Evolutionary conservation across 2,113 vertebrate species (phyloP), one percentile per base, ranked within the genome.

Genomic region (Thomomys bottae): DNA sequence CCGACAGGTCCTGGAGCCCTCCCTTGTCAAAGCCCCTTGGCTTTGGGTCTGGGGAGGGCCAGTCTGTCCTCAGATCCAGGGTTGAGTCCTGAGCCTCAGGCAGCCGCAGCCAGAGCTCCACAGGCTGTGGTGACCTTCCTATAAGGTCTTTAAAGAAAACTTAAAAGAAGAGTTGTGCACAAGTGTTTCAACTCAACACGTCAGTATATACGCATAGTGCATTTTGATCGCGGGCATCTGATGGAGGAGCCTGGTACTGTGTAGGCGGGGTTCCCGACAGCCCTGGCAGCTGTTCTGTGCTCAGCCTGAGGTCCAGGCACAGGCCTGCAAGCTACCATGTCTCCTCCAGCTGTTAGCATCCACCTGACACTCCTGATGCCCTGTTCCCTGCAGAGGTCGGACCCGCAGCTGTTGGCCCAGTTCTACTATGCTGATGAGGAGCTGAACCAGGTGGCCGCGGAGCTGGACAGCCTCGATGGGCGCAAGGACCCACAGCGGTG

Each of bases 341-440:
- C 14, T 57, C 63, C 6, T 3, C 34, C 23, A 18, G 67, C 5
- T 4, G 12, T 36, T 36, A 66, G 42, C 81, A 17, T 5, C 4
- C 8, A 23, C 10, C 18, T 87, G 63, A 87, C 0, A 0, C 8
- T 12, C 8, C 12, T 8, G 10, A 9, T 3, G 6, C 21, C 17
- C 54, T 89, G 34, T 92, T 83, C 87, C 66, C 67, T 91, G 10
- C 97, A 99, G 99, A 98, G 99, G 97, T 99, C 99, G 1, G 99
- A 99, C 96, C 99, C 99, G 0, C 99, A 99, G 97, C 98, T 99
- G 91, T 98, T 99, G 91, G 99, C 99, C 92, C 99, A 99, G 97
- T 99, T 99, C 98, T 99, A 99, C 98, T 99, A 99, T 0, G 99
- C 99, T 1, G 99, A 99, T 78, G 99, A 99, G 97, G 99, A 99